phyloP scores from a whole-genome alignment of 2,113 vertebrate species.

The Orientallactaga bullata region DNA sequence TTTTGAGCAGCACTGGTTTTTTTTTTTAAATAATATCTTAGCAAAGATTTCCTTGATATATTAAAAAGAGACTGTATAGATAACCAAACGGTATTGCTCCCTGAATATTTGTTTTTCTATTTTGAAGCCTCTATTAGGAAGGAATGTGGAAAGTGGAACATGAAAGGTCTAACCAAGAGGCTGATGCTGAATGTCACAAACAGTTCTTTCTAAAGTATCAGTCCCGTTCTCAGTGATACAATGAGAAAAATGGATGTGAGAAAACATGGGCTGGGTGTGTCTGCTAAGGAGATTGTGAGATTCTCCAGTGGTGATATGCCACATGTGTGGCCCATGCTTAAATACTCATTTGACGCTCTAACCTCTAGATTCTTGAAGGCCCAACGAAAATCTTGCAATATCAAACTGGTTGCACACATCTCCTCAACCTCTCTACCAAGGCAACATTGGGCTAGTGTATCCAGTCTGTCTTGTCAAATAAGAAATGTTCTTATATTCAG shows the following conservation, averaged over 20 bases:
- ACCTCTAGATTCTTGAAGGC: neutral
- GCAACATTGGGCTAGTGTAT: neutral
- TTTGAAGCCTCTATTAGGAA: neutral
- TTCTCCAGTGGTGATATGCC: no score
- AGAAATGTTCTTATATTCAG: neutral
- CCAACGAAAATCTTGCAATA: neutral
- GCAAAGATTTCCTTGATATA: neutral
- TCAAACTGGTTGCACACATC: neutral
- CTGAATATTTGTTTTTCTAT: neutral
- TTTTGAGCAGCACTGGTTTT: neutral
- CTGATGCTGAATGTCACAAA: neutral
- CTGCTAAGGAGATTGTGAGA: neutral
- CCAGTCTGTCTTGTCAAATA: neutral
- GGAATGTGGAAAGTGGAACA: neutral
- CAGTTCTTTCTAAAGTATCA: neutral
- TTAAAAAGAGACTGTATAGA: neutral
- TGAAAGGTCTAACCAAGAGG: neutral
- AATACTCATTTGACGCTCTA: no score
- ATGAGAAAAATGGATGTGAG: neutral
- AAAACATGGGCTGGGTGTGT: neutral
- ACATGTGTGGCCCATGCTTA: rapidly evolving
- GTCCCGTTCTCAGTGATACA: neutral
- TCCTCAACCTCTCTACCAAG: neutral
- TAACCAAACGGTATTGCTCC: neutral
- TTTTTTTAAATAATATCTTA: neutral